phyloP scores from a whole-genome alignment of 2,113 vertebrate genomes.

The Plecturocebus donacophilus region DNA sequence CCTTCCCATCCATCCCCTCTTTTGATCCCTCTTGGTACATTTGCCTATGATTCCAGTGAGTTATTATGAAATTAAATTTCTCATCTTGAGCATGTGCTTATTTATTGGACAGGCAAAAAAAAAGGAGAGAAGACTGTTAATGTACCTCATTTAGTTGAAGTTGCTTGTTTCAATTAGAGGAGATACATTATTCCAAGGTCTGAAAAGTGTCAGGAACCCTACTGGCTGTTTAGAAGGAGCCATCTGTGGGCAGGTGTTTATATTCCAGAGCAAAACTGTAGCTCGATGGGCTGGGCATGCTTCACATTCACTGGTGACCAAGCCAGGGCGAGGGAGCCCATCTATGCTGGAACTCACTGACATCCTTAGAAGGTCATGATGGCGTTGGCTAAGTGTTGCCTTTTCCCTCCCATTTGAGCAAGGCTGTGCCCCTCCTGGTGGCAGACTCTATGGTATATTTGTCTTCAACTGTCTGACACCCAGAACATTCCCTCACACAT shows the following conservation, averaged over 20 bases:
- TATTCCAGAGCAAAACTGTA: not conserved
- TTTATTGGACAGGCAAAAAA: not conserved
- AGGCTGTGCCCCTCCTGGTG: not conserved
- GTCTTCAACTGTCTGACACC: not conserved
- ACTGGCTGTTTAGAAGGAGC: not conserved
- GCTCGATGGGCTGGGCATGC: too few relatives aligned
- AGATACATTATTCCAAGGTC: not conserved
- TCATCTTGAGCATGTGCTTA: not conserved
- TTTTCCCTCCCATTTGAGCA: not conserved
- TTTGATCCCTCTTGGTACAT: not conserved
- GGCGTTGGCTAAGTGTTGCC: not conserved
- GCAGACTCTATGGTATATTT: not conserved
- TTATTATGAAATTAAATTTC: not conserved
- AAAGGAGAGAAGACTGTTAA: not conserved
- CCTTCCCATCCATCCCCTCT: not conserved
- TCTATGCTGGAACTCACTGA: not conserved
- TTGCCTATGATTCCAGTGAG: not conserved
- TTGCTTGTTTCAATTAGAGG: not conserved
- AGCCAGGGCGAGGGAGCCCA: not conserved
- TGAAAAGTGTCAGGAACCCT: not conserved
- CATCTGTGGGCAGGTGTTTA: not conserved
- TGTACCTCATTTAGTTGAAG: not conserved
- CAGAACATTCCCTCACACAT: not conserved
- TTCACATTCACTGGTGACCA: not conserved
- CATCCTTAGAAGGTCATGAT: not conserved